Evolutionary conservation across 2,113 vertebrate species (phyloP).

Genomic region (Pagrus major): DNA sequence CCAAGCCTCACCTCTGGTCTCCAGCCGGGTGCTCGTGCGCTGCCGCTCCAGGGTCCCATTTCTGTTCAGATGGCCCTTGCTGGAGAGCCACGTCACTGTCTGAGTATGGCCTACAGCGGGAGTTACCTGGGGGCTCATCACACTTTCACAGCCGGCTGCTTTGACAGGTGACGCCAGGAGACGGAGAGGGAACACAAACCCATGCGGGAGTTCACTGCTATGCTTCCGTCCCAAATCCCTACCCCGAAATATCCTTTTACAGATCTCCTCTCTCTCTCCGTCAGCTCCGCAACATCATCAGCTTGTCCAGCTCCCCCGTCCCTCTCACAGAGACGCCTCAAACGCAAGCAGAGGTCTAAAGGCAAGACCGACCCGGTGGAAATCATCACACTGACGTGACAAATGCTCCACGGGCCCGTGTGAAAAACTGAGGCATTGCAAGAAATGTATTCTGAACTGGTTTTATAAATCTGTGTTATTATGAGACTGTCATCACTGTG

Average conservation of each 20-base stretch:
- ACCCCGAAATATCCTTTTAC: conserved; percentile 61
- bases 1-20: conserved; percentile 78
- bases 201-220: conserved; percentile 47
- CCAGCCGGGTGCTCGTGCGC: conserved; percentile 71
- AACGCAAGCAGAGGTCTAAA: conserved; percentile 79
- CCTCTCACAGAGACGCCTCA: conserved; percentile 73
- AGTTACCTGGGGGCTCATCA: conserved; percentile 86
- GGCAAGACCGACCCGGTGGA: conserved; percentile 73
- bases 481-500: conserved; percentile 78
- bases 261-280: conserved; percentile 78
- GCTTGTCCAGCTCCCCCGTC: conserved; percentile 42
- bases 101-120: conserved; percentile 82
- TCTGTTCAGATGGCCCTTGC: conserved; percentile 87
- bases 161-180: conserved; percentile 89
- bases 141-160: conserved; percentile 84
- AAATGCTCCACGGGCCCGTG: conserved; percentile 35
- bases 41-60: conserved; percentile 84
- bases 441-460: conserved; percentile 38
- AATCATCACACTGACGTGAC: conserved; percentile 82
- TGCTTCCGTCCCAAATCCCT: conserved; percentile 61
- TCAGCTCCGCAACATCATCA: conserved; percentile 57
- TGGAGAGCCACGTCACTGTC: conserved; percentile 83
- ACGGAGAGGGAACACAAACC: conserved; percentile 77
- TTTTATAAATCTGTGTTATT: conserved; percentile 51
- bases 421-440: conserved; percentile 32